Base-by-base conservation (phyloP, 2,797 vertebrate genomes). In the Cottoperca gobio region DNA sequence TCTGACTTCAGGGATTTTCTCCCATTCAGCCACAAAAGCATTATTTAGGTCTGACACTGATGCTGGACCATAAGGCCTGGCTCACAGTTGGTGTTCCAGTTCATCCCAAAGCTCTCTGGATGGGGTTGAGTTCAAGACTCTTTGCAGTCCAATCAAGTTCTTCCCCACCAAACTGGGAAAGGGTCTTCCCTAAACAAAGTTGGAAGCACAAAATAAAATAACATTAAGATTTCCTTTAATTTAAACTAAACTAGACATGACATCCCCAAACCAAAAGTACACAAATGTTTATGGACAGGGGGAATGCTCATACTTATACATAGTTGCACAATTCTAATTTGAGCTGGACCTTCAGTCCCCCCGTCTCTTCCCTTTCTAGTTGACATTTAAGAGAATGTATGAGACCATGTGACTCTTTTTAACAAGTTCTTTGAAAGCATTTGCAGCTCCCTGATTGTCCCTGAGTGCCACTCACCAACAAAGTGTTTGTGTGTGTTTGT, bases 331-430 rank as follows among this genome's bases (percentile, higher is more conserved):
- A 5, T 21, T 54, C 2, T 49, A 35, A 52, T 52, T 33, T 14
- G 31, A 70, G 39, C 40, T 10, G 12, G 13, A 19, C 21, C 67
- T 61, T 62, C 65, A 53, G 1, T 33, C 39, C 26, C 17, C 17
- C 46, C 7, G 9, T 28, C 59, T 28, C 23, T 11, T 43, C 8
- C 12, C n/a, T 59, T 52, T 52, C 16, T 17, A 31, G 61, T 48
- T 79, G 85, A 76, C 81, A 82, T 88, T 80, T 75, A 37, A 54
- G 60, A 1, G 10, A 68, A 50, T 54, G 72, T 73, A 60, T 73
- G 40, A n/a, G 21, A 76, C 70, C 75, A 72, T 49, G 64, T 67
- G 80, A 79, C 64, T 81, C 76, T 57, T 65, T 33, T 64, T 31
- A 55, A 70, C n/a, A 69, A 31, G 52, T 65, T 76, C 42, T 80